phyloP scores from a whole-genome alignment of 1,140 invertebrate species.

The Melitaea cinxia region DNA sequence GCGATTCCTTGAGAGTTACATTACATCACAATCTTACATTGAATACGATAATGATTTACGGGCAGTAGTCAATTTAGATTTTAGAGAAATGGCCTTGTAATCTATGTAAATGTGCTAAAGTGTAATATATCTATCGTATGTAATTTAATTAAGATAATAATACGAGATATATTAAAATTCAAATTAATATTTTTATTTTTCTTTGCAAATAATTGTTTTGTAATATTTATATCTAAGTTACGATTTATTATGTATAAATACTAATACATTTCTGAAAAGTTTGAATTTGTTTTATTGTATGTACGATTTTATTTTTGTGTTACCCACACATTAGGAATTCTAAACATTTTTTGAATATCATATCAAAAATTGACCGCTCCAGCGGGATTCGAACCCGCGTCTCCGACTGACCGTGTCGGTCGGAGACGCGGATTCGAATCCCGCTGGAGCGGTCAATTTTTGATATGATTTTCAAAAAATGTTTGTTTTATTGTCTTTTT shows the following conservation, averaged over 20 bases:
- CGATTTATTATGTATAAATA: conserved; percentile 48
- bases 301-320: no score
- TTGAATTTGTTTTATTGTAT: not conserved
- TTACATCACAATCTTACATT: conserved; percentile 43
- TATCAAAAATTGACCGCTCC: no score
- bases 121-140: conserved; percentile 35
- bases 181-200: conserved; percentile 35
- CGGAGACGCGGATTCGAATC: no score
- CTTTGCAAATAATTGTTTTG: conserved; percentile 55
- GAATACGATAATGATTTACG: conserved; percentile 41
- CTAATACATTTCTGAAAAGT: conserved; percentile 27
- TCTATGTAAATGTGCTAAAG: conserved; percentile 70
- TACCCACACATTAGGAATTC: no score
- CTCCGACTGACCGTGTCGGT: no score
- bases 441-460: no score
- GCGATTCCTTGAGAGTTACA: conserved; percentile 7
- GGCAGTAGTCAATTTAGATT: conserved; percentile 46
- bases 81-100: conserved; percentile 60
- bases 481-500: no score
- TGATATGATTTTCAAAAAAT: no score
- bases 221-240: conserved; percentile 58
- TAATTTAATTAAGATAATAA: conserved; percentile 30
- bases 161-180: conserved; percentile 31
- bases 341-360: no score
- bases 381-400: no score